Percentiles rank a stretch among this genome's conserved stretches.
These are phyloP conservation scores for Bradysia coprophila DNA, from an alignment of 1,140 invertebrate species.

Conservation along the genomic window DNA sequence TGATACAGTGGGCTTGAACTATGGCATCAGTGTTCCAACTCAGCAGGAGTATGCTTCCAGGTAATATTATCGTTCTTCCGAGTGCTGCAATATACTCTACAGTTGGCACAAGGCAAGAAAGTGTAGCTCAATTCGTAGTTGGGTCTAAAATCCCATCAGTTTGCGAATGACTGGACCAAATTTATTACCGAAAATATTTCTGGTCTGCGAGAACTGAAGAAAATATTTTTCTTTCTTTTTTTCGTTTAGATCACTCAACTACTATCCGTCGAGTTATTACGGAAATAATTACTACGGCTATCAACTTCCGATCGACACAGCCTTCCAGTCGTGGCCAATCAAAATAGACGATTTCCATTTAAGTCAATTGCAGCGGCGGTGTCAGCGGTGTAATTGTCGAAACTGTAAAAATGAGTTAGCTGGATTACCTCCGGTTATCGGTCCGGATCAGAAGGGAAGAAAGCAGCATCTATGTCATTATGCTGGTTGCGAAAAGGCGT, in stretches of 20 bases:
- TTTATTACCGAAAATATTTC: too few species aligned
- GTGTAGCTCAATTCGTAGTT: too few species aligned
- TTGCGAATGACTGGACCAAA: too few species aligned
- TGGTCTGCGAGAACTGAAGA: too few species aligned
- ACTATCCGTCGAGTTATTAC: too few species aligned
- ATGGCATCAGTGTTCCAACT: not conserved
- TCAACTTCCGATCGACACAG: too few species aligned
- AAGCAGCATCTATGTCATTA: conserved; percentile 80
- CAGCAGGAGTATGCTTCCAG: not conserved
- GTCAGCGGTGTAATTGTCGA: conserved; percentile 41
- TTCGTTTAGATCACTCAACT: too few species aligned
- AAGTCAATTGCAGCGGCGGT: conserved; percentile 1
- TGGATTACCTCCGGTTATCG: conserved; percentile 33
- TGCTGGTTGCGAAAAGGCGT: conserved; percentile 77
- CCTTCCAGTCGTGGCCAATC: too few species aligned
- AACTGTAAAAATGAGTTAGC: conserved; percentile 49
- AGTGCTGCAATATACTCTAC: not conserved
- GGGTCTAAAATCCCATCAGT: too few species aligned
- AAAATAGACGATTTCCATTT: conserved; percentile 2
- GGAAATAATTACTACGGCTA: too few species aligned
- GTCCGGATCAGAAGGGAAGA: conserved; percentile 36
- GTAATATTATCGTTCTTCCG: conserved; percentile 1
- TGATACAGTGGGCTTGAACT: not conserved
- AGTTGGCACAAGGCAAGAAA: conserved; percentile 1
- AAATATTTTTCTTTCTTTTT: too few species aligned